phyloP scores from a whole-genome alignment of 1,140 invertebrate genomes.

The Delia radicum region DNA sequence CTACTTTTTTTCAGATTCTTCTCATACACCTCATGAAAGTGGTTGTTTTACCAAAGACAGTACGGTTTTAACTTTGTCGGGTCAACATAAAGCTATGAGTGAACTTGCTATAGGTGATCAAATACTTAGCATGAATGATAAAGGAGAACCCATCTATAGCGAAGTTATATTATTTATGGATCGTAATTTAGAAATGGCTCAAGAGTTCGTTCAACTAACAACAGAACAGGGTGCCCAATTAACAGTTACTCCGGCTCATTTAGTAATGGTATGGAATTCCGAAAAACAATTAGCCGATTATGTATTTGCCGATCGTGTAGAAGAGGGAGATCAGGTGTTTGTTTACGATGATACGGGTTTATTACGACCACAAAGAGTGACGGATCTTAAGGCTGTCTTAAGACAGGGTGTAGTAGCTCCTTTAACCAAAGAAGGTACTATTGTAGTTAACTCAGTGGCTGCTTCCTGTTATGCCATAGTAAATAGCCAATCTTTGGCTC shows the following conservation, averaged over 20 bases:
- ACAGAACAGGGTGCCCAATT: conserved; percentile 71
- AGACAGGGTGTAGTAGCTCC: conserved; percentile 84
- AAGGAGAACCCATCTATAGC: conserved; percentile 73
- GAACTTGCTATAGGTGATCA: conserved; percentile 76
- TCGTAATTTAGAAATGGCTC: conserved; percentile 65
- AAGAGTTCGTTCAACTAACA: conserved; percentile 71
- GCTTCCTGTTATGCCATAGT: conserved; percentile 94
- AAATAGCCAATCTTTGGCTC: conserved; percentile 80
- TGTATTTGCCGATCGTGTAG: conserved; percentile 64
- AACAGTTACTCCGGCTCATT: conserved; percentile 81
- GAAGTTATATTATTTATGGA: conserved; percentile 91
- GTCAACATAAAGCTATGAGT: conserved; percentile 64
- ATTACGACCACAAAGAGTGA: conserved; percentile 65
- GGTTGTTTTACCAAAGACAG: conserved; percentile 78
- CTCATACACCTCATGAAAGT: conserved; percentile 76
- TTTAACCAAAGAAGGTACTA: conserved; percentile 79
- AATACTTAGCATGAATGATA: conserved; percentile 72
- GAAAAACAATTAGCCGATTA: conserved; percentile 53
- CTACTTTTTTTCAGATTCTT: conserved; percentile 78
- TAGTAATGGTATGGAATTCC: conserved; percentile 62
- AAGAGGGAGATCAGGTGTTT: conserved; percentile 58
- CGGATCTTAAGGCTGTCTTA: conserved; percentile 61
- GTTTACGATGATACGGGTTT: conserved; percentile 55
- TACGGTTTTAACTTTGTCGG: conserved; percentile 62
- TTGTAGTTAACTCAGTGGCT: conserved; percentile 87